These are phyloP conservation scores for Eristalis intricaria DNA, from an alignment of 2,888 invertebrate genomes.

Conservation along the genomic window DNA sequence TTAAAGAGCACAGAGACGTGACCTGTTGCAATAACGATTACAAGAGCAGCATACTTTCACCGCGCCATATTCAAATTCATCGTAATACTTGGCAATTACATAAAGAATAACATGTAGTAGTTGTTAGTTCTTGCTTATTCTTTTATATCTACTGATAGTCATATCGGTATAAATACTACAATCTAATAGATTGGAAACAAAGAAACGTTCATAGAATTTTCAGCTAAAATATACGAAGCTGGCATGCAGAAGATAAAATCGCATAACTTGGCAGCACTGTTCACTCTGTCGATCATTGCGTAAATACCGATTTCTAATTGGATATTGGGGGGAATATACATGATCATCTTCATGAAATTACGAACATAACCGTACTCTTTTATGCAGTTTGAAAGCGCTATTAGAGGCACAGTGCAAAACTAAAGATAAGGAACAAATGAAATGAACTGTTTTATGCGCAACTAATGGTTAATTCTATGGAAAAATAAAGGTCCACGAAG, in stretches of 20 bases:
- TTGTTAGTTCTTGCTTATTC: no score
- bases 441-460: conserved; percentile 11
- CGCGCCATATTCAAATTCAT: no score
- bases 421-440: neutral
- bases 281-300: conserved; percentile 7
- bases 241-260: neutral
- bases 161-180: no score
- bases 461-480: neutral
- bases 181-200: no score
- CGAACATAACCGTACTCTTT: conserved; percentile 4
- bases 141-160: no score
- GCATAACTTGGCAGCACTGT: conserved; percentile 24
- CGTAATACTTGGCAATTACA: no score
- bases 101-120: no score
- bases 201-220: neutral
- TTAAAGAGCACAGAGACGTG: no score
- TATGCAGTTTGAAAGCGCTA: conserved; percentile 4
- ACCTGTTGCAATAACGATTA: no score
- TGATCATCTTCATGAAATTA: conserved; percentile 1
- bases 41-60: no score
- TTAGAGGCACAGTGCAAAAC: neutral
- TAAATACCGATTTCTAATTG: conserved; percentile 27
- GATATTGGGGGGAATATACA: conserved; percentile 7
- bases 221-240: neutral
- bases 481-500: neutral